Evolutionary conservation across 2,888 invertebrate species (phyloP), one percentile per base, ranked within the genome.

Genomic region (Galeruca laticollis): DNA sequence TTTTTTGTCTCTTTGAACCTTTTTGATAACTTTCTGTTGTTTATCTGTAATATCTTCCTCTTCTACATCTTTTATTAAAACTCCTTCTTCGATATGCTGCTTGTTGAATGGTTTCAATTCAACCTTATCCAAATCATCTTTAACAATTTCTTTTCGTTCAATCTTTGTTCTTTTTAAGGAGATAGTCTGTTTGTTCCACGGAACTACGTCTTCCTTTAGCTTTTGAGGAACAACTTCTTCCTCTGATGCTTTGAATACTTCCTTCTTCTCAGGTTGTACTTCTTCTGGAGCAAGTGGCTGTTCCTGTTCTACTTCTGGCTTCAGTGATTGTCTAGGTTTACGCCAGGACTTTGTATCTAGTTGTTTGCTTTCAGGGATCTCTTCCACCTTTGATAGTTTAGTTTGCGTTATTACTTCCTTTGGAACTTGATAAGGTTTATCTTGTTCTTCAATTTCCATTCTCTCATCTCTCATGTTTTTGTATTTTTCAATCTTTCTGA

Each of bases 131-230:
- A 75, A 9, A 13, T 40, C 71, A 69, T 77, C 77, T 68, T 72
- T 74, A 20, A 63, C 33, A 87, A 86, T 75, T 69, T 84, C 82
- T 75, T 86, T 86, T 62, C 75, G 81, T 47, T 83, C 82, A n/a
- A 81, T 78, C 68, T 80, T 82, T 0, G 86, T 76, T 72, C 81
- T 84, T 69, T 88, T 89, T 20, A 90, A 78, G 47, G 81, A 84
- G 13, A 89, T 86, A 73, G 88, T 87, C 83, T 92, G 90, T 79
- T 92, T 88, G 8, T 89, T 92, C 89, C 89, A 89, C 11, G 89
- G 87, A 73, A 79, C 49, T 47, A 62, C 63, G 67, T 78, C 75
- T 68, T 87, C 87, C 43, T 21, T 20, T 35, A 21, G 51, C 60
- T 2, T 61, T 21, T 57, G 33, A 8, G 5, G 1, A 47, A 20